Base-by-base conservation (phyloP, 2,113 vertebrate species). In the Phalacrocorax pelagicus region DNA sequence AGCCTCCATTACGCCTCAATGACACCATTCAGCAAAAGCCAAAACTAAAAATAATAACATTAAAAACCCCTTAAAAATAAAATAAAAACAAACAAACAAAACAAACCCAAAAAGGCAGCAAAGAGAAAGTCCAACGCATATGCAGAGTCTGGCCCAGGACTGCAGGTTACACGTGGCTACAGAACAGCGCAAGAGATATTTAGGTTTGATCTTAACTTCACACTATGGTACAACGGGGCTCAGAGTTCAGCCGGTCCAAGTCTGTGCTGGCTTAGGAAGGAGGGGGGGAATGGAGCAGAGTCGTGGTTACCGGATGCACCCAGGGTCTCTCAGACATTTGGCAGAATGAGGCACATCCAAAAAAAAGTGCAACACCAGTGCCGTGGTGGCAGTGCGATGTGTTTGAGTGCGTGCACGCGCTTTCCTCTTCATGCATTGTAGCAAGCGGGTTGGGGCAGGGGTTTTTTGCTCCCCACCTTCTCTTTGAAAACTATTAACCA, bases 81-180 rank as follows among this genome's bases (percentile, higher is more conserved):
- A 91, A 90, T 46, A 58, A 67, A 92, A 88, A 63, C 77, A 95
- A 92, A 86, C 80, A 88, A 88, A 96, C 96, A 97, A 97, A 97
- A 96, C 96, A 98, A 97, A 85, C 71, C 89, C 84, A 71, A 78
- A 98, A 98, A 98, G 98, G 98, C 98, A 98, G 98, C 97, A 97
- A 97, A 97, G 98, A 98, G 98, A 97, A 97, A 97, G 98, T 98
- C 96, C 88, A 97, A 98, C 97, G 96, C 97, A 95, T 98, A 98
- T 99, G 98, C 98, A 98, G 98, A 97, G 97, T 95, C 97, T 97
- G 97, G 98, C 98, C 98, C 98, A 98, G 98, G 98, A 96, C 98
- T 98, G 98, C 98, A 98, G 98, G 97, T 97, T 96, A 97, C 97
- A 55, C 86, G 96, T 93, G 91, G 93, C 96, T 89, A 96, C 74